Evolutionary conservation across 2,113 vertebrate species (phyloP).

Genomic region (Megalops atlanticus): DNA sequence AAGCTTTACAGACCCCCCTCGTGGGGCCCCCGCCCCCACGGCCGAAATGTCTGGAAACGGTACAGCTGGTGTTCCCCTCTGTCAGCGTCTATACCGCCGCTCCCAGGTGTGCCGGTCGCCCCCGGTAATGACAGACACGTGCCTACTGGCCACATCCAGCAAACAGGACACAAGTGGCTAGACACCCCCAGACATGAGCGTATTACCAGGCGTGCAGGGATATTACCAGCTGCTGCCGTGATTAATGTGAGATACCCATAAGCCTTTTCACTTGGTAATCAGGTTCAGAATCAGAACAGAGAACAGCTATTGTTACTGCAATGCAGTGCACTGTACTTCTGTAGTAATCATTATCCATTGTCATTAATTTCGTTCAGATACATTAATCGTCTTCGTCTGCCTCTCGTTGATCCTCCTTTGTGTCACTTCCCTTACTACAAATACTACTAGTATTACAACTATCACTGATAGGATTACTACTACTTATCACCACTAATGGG

Average conservation of each 20-base stretch:
- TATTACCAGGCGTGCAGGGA: background rate
- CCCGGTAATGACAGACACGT: background rate
- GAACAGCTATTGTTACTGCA: too few relatives aligned
- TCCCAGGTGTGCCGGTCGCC: slow-evolving; percentile 9
- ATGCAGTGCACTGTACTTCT: too few relatives aligned
- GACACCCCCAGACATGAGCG: background rate
- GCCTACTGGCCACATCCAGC: background rate
- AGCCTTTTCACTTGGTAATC: background rate
- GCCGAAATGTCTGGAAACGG: background rate
- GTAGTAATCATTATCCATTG: background rate
- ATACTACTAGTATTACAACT: background rate
- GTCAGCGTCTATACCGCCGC: background rate
- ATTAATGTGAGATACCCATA: background rate
- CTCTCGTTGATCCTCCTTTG: background rate
- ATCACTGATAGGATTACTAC: background rate
- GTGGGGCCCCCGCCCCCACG: too few relatives aligned
- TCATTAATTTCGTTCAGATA: background rate
- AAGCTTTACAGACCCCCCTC: too few relatives aligned
- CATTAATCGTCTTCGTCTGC: background rate
- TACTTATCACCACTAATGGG: too few relatives aligned
- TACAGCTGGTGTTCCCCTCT: background rate
- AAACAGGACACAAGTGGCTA: background rate
- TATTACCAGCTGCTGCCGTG: slow-evolving; percentile 13
- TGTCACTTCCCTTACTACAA: background rate
- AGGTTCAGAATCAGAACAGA: background rate